Conservation (phyloP, 2,888 invertebrate species). For the Unio delphinus region DNA sequence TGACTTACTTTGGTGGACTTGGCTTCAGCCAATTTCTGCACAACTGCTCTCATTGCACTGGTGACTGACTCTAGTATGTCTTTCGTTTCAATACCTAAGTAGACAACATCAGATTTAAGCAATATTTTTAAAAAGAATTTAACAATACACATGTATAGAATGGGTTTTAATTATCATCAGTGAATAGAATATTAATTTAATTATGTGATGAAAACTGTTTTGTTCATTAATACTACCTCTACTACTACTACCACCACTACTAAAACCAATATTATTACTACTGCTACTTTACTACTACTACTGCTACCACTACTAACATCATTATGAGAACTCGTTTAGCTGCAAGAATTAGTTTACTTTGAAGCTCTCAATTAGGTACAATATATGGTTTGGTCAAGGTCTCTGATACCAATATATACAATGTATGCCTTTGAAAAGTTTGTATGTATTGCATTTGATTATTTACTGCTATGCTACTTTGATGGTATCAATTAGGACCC, state of each 20-base stretch:
- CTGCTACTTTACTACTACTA: neutral
- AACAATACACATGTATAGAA: neutral
- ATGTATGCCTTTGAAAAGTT: too few relatives aligned
- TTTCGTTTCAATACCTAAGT: constrained; percentile 50
- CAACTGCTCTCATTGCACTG: constrained; percentile 82
- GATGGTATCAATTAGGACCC: too few relatives aligned
- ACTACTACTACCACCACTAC: neutral
- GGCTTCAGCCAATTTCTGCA: constrained; percentile 78
- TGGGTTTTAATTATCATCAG: neutral
- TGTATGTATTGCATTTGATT: too few relatives aligned
- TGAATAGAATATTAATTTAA: neutral
- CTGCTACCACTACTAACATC: neutral
- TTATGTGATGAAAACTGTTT: too few relatives aligned
- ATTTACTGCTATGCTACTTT: too few relatives aligned
- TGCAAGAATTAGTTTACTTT: too few relatives aligned
- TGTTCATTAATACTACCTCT: too few relatives aligned
- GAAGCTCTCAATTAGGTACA: too few relatives aligned
- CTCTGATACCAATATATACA: too few relatives aligned
- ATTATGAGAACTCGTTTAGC: too few relatives aligned
- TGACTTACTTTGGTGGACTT: constrained; percentile 60
- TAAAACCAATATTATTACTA: neutral
- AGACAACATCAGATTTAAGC: too few relatives aligned
- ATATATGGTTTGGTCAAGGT: too few relatives aligned
- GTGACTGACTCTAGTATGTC: constrained; percentile 80
- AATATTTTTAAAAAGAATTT: neutral